A percentile compares a stretch with the other conserved stretches of the same genome.
phyloP scores from a whole-genome alignment of 2,888 invertebrate species.

The Sinotaia quadrata region DNA sequence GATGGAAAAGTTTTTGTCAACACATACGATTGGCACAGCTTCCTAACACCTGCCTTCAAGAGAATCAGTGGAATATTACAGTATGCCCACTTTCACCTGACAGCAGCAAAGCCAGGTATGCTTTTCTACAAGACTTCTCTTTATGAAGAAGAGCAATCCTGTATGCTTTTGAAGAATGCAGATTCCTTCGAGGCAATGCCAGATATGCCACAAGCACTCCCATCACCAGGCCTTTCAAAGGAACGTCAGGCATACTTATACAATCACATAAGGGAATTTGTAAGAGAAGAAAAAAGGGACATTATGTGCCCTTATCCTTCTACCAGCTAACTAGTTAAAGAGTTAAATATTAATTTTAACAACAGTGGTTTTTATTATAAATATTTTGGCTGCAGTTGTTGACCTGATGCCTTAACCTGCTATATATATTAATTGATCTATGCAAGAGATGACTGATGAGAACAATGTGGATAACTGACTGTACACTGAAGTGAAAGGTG shows the following conservation, averaged over 20 bases:
- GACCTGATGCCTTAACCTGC: no score
- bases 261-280: not conserved
- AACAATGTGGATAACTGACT: no score
- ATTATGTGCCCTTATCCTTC: conserved; percentile 5
- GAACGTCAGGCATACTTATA: not conserved
- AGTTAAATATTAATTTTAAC: no score
- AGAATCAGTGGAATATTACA: not conserved
- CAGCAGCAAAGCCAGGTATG: not conserved
- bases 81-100: conserved; percentile 23
- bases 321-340: no score
- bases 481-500: no score
- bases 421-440: no score
- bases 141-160: not conserved
- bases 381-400: no score
- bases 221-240: not conserved
- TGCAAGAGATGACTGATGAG: no score
- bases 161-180: not conserved
- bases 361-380: no score
- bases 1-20: conserved; percentile 26
- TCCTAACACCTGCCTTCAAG: not conserved
- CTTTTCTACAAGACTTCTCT: not conserved
- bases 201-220: not conserved
- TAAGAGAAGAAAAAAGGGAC: not conserved
- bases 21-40: conserved; percentile 29
- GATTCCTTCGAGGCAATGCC: not conserved